Conservation (phyloP, 23 tunicate species). For the Trididemnum nubilum region DNA sequence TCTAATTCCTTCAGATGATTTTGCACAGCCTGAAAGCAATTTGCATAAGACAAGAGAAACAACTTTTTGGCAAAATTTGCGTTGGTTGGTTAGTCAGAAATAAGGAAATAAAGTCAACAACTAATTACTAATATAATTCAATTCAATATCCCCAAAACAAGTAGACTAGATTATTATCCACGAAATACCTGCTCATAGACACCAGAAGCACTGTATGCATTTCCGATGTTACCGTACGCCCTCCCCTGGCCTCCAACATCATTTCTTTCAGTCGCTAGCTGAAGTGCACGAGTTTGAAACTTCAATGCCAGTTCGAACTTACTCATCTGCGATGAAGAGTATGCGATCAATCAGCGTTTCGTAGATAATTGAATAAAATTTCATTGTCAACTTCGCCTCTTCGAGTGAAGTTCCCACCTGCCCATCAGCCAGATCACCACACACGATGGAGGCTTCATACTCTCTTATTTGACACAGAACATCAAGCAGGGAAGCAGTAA, state of each 20-base stretch:
- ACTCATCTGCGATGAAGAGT: constrained; percentile 32
- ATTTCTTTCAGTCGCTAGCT: constrained; percentile 22
- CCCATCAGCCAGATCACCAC: no score
- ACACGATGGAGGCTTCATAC: no score
- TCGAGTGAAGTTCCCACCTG: no score
- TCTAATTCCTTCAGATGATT: constrained; percentile 69
- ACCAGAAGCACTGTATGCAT: constrained; percentile 85
- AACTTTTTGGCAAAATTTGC: neutral
- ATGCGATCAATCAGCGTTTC: neutral
- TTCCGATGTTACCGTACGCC: constrained; percentile 82
- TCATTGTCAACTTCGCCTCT: neutral
- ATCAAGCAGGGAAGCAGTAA: no score
- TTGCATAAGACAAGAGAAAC: no score
- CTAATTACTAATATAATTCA: no score
- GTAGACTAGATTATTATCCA: no score
- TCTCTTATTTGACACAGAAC: no score
- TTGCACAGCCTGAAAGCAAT: constrained; percentile 55
- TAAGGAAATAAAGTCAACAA: no score
- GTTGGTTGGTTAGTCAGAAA: neutral
- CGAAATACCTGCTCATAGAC: constrained; percentile 60
- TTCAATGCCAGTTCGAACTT: constrained; percentile 72
- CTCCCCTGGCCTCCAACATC: constrained; percentile 76
- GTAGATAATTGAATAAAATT: no score
- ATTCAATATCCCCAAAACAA: no score
- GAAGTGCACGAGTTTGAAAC: constrained; percentile 52